phyloP scores from a whole-genome alignment of 1,140 invertebrate genomes.

The Diabrotica virgifera region DNA sequence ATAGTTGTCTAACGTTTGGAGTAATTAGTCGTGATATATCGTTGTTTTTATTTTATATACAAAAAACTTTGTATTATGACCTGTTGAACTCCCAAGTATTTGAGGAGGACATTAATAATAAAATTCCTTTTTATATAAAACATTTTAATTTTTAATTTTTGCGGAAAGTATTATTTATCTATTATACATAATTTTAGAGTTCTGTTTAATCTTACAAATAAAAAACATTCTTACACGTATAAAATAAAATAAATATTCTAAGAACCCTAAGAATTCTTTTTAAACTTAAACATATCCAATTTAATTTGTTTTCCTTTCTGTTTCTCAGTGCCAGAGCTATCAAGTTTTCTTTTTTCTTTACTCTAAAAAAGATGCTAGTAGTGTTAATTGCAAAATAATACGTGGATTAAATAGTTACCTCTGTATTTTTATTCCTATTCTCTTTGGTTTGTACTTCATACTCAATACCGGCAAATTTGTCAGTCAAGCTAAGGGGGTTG shows the following conservation, averaged over 20 bases:
- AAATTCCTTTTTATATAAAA: not conserved
- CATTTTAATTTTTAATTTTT: not conserved
- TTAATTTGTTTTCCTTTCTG: slow-evolving; percentile 41
- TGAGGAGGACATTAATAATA: not conserved
- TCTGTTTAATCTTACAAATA: no score
- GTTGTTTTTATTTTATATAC: no score
- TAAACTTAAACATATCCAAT: slow-evolving; percentile 36
- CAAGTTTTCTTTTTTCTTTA: slow-evolving; percentile 42
- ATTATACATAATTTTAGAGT: no score
- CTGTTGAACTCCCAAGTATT: not conserved
- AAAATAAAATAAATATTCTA: no score
- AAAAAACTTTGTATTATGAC: no score
- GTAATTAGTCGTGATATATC: no score
- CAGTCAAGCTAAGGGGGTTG: slow-evolving; percentile 36
- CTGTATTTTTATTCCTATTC: slow-evolving; percentile 25
- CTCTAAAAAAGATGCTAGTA: slow-evolving; percentile 15
- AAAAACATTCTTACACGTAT: no score
- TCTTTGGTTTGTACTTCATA: slow-evolving; percentile 22
- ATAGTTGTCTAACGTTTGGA: no score
- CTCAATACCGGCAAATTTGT: slow-evolving; percentile 34
- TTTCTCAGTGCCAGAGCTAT: slow-evolving; percentile 39
- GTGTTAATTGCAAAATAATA: not conserved
- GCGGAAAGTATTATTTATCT: no score
- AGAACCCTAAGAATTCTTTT: not conserved
- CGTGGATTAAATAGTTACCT: slow-evolving; percentile 7